Evolutionary conservation across 1,140 invertebrate genomes (phyloP), one percentile per base, ranked within the genome.

Genomic region (Asbolus verrucosus): DNA sequence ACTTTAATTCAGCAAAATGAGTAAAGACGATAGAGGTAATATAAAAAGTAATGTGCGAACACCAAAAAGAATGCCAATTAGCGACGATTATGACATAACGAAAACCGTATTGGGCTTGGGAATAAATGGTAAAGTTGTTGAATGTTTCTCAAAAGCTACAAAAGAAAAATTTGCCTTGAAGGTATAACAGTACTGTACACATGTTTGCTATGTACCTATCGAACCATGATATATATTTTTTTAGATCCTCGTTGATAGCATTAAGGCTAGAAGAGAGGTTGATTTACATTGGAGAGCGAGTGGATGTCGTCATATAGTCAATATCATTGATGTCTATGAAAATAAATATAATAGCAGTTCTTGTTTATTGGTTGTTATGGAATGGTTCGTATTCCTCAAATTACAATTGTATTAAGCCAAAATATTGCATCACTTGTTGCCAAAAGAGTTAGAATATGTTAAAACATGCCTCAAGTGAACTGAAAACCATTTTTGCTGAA

Each of bases 321-420:
- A 88, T 73, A 93, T 97, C 16, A 91, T 93, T 74, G 96, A 98
- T 85, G 96, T 99, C 16, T 99, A 97, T 83, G 96, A 98, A 84
- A 99, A 99, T 82, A 89, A 89, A 6, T 97, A 98, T 79, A 90
- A 90, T 73, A 93, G 91, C 1, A 91, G 92, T 71, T 92, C 93
- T 79, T 98, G 96, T 84, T 84, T 99, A 1, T 85, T 99, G 5
- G 94, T 99, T 36, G 91, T 99, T 6, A 98, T 99, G 95, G 97
- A 99, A 87, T 98, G 96, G 92, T 94, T 83, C 85, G 85, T 83
- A 38, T 11, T 6, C 18, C n/a, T 30, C 38, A n/a, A 18, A 54
- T 43, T 38, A 19, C 8, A 65, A 11, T 11, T 13, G 21, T 39
- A 38, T 38, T 31, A 60, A 38, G 0, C 15, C n/a, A n/a, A n/a